Evolutionary conservation across 2,888 invertebrate species (phyloP).

Genomic region (Noctua pronuba): DNA sequence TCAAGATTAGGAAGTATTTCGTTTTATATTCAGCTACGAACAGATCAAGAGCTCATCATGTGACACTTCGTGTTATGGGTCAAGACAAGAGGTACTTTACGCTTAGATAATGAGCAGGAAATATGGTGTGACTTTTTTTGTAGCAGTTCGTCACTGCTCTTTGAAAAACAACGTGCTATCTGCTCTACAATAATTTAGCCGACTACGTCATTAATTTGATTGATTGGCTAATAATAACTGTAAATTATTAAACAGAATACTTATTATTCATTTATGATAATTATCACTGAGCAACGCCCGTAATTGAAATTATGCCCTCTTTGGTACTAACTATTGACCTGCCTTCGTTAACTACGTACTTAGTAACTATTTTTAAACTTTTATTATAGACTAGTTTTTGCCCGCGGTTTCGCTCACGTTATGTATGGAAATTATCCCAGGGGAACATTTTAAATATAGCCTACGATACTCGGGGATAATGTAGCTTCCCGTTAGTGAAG

Average conservation of each 20-base stretch:
- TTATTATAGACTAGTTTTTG: too few relatives aligned
- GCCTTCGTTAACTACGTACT: too few relatives aligned
- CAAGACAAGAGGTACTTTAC: neutral
- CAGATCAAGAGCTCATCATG: neutral
- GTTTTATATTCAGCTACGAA: too few relatives aligned
- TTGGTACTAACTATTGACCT: too few relatives aligned
- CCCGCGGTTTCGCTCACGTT: too few relatives aligned
- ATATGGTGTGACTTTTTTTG: neutral
- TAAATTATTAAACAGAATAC: neutral
- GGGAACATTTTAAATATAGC: too few relatives aligned
- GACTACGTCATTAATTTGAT: slow-evolving; percentile 9
- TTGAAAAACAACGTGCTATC: neutral
- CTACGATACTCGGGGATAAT: too few relatives aligned
- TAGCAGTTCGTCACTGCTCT: neutral
- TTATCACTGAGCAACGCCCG: neutral
- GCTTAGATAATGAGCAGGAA: neutral
- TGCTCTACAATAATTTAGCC: too few relatives aligned
- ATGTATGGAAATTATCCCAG: too few relatives aligned
- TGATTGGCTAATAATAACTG: neutral
- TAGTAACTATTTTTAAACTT: too few relatives aligned
- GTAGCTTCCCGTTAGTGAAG: too few relatives aligned
- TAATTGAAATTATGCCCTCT: neutral
- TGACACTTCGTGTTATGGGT: neutral
- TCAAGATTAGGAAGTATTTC: neutral
- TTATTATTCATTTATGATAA: neutral